phyloP scores from a whole-genome alignment of 1,140 invertebrate genomes.

The Ooceraea biroi region DNA sequence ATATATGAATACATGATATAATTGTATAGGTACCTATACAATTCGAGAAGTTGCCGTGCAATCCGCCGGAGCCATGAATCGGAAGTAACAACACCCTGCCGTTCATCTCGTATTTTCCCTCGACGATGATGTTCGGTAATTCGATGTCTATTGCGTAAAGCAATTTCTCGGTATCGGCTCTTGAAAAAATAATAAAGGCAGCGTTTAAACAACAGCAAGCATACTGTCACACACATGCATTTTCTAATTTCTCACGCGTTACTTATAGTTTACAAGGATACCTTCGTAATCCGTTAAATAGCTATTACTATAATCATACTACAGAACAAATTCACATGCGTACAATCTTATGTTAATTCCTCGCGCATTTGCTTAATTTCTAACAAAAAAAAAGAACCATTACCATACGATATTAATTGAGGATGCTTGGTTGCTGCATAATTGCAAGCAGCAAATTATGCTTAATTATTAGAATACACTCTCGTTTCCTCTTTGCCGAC shows the following conservation, averaged over 20 bases:
- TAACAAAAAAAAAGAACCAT: too few species aligned
- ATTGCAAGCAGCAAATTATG: not conserved
- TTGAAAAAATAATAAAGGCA: constrained; percentile 69
- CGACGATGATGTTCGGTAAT: constrained; percentile 87
- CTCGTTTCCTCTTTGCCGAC: not conserved
- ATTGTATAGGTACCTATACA: constrained; percentile 84
- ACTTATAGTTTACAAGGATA: not conserved
- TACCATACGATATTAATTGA: not conserved
- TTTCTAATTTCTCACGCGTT: too few species aligned
- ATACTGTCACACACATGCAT: too few species aligned
- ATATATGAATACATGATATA: too few species aligned
- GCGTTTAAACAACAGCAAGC: not conserved
- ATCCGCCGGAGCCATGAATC: constrained; percentile 88
- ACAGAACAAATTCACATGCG: not conserved
- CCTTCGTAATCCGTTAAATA: not conserved
- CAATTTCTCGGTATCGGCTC: constrained; percentile 85
- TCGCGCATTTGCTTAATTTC: too few species aligned
- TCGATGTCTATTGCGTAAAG: constrained; percentile 86
- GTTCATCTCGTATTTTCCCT: constrained; percentile 88
- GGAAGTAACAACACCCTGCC: constrained; percentile 88
- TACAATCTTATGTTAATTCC: not conserved
- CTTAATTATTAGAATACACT: not conserved
- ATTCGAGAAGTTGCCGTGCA: constrained; percentile 88
- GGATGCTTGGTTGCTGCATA: not conserved
- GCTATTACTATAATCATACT: not conserved